A percentile compares a stretch with the other conserved stretches of the same genome.
These are phyloP conservation scores for Acyrthosiphon pisum DNA, from an alignment of 1,140 invertebrate genomes.

Conservation along the genomic window DNA sequence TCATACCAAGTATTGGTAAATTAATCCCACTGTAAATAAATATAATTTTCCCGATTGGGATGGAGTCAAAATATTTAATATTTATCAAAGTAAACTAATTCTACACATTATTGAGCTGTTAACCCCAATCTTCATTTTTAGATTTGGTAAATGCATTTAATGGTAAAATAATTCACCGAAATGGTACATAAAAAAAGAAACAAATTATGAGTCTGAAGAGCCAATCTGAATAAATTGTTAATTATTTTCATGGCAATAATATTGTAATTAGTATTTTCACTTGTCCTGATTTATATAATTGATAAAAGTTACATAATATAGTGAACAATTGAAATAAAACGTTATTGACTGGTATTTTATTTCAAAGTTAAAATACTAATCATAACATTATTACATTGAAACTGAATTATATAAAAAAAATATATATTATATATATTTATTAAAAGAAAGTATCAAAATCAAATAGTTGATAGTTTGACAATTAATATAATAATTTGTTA, in stretches of 20 bases:
- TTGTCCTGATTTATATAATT: background rate
- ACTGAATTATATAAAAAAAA: background rate
- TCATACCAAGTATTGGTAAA: constrained; percentile 15
- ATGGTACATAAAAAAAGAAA: background rate
- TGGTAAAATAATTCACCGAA: background rate
- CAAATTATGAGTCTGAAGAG: background rate
- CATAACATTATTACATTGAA: background rate
- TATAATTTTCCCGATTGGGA: background rate
- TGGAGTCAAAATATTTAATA: background rate
- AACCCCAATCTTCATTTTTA: background rate
- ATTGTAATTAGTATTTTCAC: background rate
- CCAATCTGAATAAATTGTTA: background rate
- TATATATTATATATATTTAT: background rate
- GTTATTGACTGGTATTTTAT: constrained; percentile 23
- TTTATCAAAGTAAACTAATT: background rate
- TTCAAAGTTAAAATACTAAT: background rate
- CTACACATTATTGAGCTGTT: background rate
- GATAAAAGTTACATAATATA: background rate
- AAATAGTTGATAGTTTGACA: background rate
- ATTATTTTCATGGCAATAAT: background rate
- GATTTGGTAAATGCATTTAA: background rate
- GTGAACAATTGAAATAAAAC: constrained; percentile 28
- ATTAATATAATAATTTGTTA: background rate
- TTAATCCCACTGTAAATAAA: constrained; percentile 12
- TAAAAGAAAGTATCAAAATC: constrained; percentile 32